Evolutionary conservation across 2,797 vertebrate genomes (phyloP).

Genomic region (Cuniculus paca): DNA sequence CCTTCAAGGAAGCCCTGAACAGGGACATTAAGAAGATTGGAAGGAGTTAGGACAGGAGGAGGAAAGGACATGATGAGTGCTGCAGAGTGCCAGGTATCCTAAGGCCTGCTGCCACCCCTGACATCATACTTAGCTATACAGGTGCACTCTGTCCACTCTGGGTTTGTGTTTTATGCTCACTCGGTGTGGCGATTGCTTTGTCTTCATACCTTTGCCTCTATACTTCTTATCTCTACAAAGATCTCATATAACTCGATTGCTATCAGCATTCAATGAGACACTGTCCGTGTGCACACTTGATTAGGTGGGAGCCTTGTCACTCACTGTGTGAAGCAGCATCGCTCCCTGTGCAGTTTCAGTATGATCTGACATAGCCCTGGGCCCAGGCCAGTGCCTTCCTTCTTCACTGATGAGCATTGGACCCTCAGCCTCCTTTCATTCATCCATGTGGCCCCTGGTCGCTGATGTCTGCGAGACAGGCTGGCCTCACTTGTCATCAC

Average conservation of each 20-base stretch:
- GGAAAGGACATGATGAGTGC: not conserved
- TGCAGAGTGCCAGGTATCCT: too few species aligned
- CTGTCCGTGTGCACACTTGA: not conserved
- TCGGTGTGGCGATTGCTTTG: not conserved
- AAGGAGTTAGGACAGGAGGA: not conserved
- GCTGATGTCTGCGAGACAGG: not conserved
- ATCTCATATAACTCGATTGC: not conserved
- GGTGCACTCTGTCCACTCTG: not conserved
- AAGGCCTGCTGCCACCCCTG: not conserved
- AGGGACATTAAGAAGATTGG: not conserved
- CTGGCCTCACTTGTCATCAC: not conserved
- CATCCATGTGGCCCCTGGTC: not conserved
- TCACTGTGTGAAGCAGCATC: not conserved
- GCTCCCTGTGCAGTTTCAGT: not conserved
- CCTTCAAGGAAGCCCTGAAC: not conserved
- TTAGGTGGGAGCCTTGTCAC: not conserved
- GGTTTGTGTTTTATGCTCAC: not conserved
- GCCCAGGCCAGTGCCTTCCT: not conserved
- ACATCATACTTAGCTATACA: not conserved
- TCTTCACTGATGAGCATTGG: not conserved
- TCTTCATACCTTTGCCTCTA: not conserved
- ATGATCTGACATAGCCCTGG: not conserved
- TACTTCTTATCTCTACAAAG: not conserved
- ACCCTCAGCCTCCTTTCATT: not conserved
- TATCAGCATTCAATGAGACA: slow-evolving; percentile 31